Percentiles rank a stretch among this genome's conserved stretches.
phyloP scores from a whole-genome alignment of 2,797 vertebrate species.

The Siniperca obscura region DNA sequence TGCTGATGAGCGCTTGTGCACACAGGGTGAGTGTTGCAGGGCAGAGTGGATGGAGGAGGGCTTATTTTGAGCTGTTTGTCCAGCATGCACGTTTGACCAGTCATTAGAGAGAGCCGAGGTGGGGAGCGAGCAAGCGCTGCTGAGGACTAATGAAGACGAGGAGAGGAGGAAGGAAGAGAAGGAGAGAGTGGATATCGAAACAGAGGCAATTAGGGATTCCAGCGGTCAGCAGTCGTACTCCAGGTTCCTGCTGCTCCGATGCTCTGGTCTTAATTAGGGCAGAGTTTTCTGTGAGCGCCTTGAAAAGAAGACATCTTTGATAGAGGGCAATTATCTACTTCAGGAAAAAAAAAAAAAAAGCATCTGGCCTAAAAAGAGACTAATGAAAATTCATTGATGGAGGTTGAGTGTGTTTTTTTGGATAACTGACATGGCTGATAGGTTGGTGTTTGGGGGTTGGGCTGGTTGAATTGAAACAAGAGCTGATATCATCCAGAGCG shows the following conservation, averaged over 20 bases:
- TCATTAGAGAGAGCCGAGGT: constrained; percentile 62
- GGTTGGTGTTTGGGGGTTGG: not conserved
- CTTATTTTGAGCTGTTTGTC: constrained; percentile 66
- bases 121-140: constrained; percentile 43
- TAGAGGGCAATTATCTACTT: constrained; percentile 74
- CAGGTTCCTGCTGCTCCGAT: constrained; percentile 60
- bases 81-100: constrained; percentile 57
- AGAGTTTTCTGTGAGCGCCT: constrained; percentile 59
- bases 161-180: not conserved
- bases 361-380: constrained; percentile 56
- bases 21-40: constrained; percentile 61
- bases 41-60: constrained; percentile 54
- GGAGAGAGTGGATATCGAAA: constrained; percentile 50
- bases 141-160: constrained; percentile 70
- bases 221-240: constrained; percentile 58
- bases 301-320: constrained; percentile 63
- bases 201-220: constrained; percentile 71
- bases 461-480: constrained; percentile 43
- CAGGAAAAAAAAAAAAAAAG: constrained; percentile 44
- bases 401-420: constrained; percentile 25
- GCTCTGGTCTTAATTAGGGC: constrained; percentile 72
- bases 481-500: constrained; percentile 37
- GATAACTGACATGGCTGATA: constrained; percentile 34
- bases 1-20: not conserved
- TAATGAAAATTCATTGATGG: constrained; percentile 58